A percentile compares a stretch with the other conserved stretches of the same genome.
Evolutionary conservation across 2,113 vertebrate species (phyloP).

Genomic region (Psittacula cyanocephala): DNA sequence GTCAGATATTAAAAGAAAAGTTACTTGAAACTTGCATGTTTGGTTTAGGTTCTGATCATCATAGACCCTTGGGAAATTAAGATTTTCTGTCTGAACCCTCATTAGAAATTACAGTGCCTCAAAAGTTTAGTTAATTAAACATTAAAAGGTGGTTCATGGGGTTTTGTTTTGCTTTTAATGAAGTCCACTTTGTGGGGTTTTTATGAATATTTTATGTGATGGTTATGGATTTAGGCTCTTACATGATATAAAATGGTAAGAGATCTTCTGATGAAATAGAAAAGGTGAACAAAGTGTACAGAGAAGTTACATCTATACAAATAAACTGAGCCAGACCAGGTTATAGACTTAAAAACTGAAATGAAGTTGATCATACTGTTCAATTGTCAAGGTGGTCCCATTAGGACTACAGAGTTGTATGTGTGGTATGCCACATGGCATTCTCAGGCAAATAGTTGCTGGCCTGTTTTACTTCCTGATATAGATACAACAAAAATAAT

Average conservation of each 20-base stretch:
- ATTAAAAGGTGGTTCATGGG: neutral
- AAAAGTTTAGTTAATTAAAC: neutral
- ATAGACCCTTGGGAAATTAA: neutral
- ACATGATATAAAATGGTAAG: neutral
- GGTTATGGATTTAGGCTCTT: neutral
- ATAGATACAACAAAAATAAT: neutral
- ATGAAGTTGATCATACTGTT: neutral
- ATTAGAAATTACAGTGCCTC: neutral
- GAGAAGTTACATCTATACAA: neutral
- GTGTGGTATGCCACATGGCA: too few species aligned
- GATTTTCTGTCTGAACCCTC: neutral
- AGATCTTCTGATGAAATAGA: neutral
- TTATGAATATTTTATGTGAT: neutral
- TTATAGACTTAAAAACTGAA: neutral
- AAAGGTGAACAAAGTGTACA: neutral
- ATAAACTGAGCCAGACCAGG: neutral
- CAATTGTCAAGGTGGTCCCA: neutral
- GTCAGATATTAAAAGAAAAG: neutral
- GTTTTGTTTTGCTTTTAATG: neutral
- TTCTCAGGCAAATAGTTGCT: neutral
- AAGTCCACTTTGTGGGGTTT: neutral
- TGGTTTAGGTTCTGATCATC: neutral
- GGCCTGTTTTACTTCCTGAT: neutral
- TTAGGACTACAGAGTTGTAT: neutral
- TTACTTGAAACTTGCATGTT: neutral